A percentile compares a stretch with the other conserved stretches of the same genome.
phyloP scores from a whole-genome alignment of 2,888 invertebrate genomes.

The Boloria selene region DNA sequence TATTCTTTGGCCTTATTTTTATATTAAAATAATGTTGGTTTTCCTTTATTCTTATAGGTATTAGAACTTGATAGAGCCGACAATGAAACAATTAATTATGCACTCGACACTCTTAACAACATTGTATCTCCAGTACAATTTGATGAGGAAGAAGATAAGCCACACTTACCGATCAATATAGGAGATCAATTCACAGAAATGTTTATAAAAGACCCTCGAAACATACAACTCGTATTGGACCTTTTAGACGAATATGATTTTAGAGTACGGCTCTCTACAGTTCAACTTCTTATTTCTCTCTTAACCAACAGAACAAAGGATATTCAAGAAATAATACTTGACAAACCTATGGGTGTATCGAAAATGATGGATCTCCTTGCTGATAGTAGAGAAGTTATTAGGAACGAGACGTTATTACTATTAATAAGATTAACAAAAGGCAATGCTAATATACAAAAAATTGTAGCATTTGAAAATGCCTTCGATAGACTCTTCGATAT shows the following conservation, averaged over 20 bases:
- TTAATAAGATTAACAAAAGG: constrained; percentile 95
- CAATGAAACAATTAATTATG: constrained; percentile 95
- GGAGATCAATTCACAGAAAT: constrained; percentile 98
- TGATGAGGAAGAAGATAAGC: constrained; percentile 90
- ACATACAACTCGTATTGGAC: constrained; percentile 90
- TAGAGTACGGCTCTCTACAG: constrained; percentile 93
- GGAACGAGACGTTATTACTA: constrained; percentile 96
- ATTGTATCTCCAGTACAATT: constrained; percentile 91
- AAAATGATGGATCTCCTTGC: constrained; percentile 97
- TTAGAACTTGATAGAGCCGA: constrained; percentile 94
- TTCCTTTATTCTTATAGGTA: constrained; percentile 77
- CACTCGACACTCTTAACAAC: constrained; percentile 95
- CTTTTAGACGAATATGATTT: constrained; percentile 98
- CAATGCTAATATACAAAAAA: constrained; percentile 99
- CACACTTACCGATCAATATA: constrained; percentile 85
- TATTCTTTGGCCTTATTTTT: not conserved
- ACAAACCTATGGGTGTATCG: constrained; percentile 98
- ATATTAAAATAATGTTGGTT: not conserved
- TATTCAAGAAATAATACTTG: constrained; percentile 92
- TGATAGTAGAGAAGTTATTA: constrained; percentile 96
- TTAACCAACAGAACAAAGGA: constrained; percentile 93
- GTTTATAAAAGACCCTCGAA: constrained; percentile 94
- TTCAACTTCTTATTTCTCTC: constrained; percentile 93
- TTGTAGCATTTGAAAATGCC: constrained; percentile 99
- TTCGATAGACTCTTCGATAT: constrained; percentile 98